Conservation (phyloP, 2,888 invertebrate species). For the Protophormia terraenovae region DNA sequence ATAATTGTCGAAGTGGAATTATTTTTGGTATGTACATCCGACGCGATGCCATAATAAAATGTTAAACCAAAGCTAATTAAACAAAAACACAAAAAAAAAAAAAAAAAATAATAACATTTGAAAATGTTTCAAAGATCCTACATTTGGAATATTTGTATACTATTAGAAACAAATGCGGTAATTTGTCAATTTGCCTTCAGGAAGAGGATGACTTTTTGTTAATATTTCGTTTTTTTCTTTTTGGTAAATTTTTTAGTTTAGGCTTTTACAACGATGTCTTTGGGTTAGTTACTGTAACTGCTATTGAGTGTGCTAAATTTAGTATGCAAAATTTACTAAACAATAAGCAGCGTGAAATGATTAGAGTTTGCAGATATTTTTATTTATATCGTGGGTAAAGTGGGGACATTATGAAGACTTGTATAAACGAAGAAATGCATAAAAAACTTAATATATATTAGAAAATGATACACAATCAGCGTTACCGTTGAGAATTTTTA, state of each 20-base stretch:
- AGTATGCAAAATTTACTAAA: background rate
- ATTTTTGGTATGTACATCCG: slow-evolving; percentile 9
- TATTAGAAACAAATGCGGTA: slow-evolving; percentile 49
- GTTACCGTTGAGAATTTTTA: too few species aligned
- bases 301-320: slow-evolving; percentile 2
- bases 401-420: too few species aligned
- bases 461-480: too few species aligned
- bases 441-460: too few species aligned
- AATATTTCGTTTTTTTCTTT: background rate
- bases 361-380: slow-evolving; percentile 3
- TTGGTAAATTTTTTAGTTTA: background rate
- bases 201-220: slow-evolving; percentile 56
- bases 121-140: slow-evolving; percentile 3
- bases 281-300: background rate
- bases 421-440: too few species aligned
- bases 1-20: slow-evolving; percentile 36
- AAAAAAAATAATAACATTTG: slow-evolving; percentile 22
- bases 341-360: background rate
- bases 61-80: slow-evolving; percentile 43
- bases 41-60: slow-evolving; percentile 18
- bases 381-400: too few species aligned
- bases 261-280: background rate
- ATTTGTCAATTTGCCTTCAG: slow-evolving; percentile 65
- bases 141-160: background rate
- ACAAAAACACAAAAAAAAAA: background rate